These are phyloP conservation scores for Onychomys leucogaster DNA, from an alignment of 2,797 vertebrate species.

Conservation along the genomic window DNA sequence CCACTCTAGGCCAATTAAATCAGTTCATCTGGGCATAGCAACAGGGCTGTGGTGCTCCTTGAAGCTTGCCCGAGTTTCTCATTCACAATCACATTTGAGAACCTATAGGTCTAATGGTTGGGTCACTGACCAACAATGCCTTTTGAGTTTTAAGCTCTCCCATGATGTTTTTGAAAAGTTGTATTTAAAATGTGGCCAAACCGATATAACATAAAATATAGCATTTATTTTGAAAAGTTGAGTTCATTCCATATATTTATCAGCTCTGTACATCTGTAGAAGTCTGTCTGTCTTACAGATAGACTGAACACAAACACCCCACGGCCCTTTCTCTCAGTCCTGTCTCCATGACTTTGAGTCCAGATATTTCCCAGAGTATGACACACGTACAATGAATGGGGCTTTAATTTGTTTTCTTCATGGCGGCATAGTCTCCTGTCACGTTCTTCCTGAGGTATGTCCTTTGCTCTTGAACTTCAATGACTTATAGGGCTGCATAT, in stretches of 20 bases:
- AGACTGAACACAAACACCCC: not conserved
- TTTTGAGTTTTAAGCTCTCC: not conserved
- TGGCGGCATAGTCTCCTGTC: not conserved
- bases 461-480: slow-evolving; percentile 30
- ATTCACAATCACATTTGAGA: not conserved
- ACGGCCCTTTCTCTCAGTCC: too few relatives aligned
- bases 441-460: slow-evolving; percentile 13
- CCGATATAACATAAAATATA: not conserved
- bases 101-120: not conserved
- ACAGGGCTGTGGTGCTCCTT: not conserved
- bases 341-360: not conserved
- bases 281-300: not conserved
- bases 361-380: not conserved
- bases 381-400: too few relatives aligned
- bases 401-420: not conserved
- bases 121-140: not conserved
- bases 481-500: not conserved
- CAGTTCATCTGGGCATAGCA: slow-evolving; percentile 55
- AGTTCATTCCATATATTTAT: not conserved
- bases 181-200: not conserved
- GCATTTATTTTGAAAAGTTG: not conserved
- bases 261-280: not conserved
- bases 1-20: slow-evolving; percentile 62
- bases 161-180: not conserved
- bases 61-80: not conserved